phyloP scores from a whole-genome alignment of 2,888 invertebrate species.

The Operophtera brumata region DNA sequence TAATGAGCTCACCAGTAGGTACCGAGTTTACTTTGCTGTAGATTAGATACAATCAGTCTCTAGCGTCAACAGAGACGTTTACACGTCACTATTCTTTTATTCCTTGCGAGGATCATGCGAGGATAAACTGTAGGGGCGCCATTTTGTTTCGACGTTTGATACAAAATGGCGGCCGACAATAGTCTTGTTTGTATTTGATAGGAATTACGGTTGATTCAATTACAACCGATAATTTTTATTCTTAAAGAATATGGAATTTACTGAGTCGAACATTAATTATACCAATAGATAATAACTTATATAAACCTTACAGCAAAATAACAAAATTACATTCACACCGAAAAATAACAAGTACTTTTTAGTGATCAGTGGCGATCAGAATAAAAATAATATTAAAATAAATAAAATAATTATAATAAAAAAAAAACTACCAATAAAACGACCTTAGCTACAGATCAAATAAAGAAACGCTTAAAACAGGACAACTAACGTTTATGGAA shows the following conservation, averaged over 20 bases:
- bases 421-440: not conserved
- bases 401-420: constrained; percentile 39
- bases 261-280: constrained; percentile 37
- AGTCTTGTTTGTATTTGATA: not conserved
- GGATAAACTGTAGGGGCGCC: not conserved
- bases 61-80: constrained; percentile 10
- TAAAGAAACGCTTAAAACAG: no score
- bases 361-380: constrained; percentile 31
- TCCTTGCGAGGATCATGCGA: not conserved
- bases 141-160: not conserved
- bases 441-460: not conserved
- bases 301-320: constrained; percentile 27
- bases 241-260: constrained; percentile 27
- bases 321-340: constrained; percentile 32
- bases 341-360: constrained; percentile 24
- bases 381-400: constrained; percentile 31
- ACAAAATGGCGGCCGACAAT: constrained; percentile 1
- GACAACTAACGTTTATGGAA: no score
- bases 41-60: constrained; percentile 32
- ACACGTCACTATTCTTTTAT: constrained; percentile 6
- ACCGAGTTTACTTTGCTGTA: constrained; percentile 10
- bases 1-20: constrained; percentile 23
- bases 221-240: not conserved
- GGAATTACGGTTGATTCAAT: not conserved
- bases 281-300: constrained; percentile 25